Conservation (phyloP, 2,888 invertebrate genomes). For the Drosophila demipolita region DNA sequence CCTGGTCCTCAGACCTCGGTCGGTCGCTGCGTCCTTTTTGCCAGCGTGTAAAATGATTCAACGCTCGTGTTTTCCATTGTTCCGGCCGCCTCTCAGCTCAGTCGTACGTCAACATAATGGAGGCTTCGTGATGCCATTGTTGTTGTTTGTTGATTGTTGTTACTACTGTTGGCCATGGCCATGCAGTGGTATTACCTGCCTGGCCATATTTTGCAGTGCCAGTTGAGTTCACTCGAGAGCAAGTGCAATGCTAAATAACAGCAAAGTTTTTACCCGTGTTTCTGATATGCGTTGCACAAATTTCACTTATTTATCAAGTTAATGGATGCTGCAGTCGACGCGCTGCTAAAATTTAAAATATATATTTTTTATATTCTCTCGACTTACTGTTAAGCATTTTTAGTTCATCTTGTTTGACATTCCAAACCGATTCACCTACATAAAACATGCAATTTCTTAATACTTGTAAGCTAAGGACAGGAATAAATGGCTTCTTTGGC, state of each 20-base stretch:
- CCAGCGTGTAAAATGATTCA: slow-evolving; percentile 58
- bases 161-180: slow-evolving; percentile 28
- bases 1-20: slow-evolving; percentile 17
- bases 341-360: background rate
- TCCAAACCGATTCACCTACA: background rate
- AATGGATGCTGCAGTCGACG: slow-evolving; percentile 20
- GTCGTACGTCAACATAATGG: slow-evolving; percentile 77
- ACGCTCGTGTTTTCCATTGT: slow-evolving; percentile 56
- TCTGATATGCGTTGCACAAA: slow-evolving; percentile 30
- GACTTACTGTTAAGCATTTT: background rate
- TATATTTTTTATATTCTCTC: background rate
- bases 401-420: background rate
- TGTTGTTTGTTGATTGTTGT: slow-evolving; percentile 26
- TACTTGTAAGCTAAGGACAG: background rate
- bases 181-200: slow-evolving; percentile 39
- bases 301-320: slow-evolving; percentile 32
- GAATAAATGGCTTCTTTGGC: slow-evolving; percentile 10
- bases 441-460: background rate
- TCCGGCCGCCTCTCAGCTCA: slow-evolving; percentile 44
- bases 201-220: slow-evolving; percentile 27
- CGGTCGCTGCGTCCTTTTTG: slow-evolving; percentile 31
- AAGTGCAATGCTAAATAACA: slow-evolving; percentile 42
- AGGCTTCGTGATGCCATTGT: slow-evolving; percentile 57
- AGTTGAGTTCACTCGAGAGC: slow-evolving; percentile 18
- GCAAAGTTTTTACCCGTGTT: slow-evolving; percentile 25